Base-by-base conservation (phyloP, 2,797 vertebrate genomes). In the Takifugu ocellatus region DNA sequence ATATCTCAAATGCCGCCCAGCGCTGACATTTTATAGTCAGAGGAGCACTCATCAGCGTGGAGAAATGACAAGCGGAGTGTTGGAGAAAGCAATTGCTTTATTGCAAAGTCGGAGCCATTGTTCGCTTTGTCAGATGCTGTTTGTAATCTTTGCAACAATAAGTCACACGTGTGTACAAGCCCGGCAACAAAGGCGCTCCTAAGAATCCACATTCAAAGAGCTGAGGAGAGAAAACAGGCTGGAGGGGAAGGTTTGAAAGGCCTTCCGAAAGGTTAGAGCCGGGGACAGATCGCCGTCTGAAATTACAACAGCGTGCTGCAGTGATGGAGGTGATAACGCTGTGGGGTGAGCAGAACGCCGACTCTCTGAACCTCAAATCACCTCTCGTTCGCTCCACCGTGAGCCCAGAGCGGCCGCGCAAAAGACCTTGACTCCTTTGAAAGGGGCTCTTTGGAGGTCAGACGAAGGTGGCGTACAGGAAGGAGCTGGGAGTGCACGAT, bases 251-350 rank as follows among this genome's bases (percentile, higher is more conserved):
- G 62, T 77, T 79, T 74, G 51, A 77, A 74, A 80, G 73, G 88
- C 87, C 85, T 89, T 90, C 77, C 89, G 90, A 71, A 86, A 85
- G 86, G 84, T 91, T 26, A 42, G 66, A 70, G 75, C 17, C n/a
- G 15, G 43, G 7, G n/a, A 46, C 67, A 70, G 92, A 93, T 93
- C 92, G 91, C 89, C 93, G 92, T 84, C 91, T 89, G 92, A 92
- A 94, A 94, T 95, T 94, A 94, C 93, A 92, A 90, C 92, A 92
- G 92, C 77, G 88, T 88, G 92, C 89, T 87, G 89, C 90, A 88
- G 88, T 86, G 94, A 96, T 95, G 91, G 91, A 86, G 84, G 91
- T 84, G 93, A 95, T 93, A 94, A 92, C 81, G 49, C 65, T 74
- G 70, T 63, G 57, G 57, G 67, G 65, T 54, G 25, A 77, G 72